Conservation (phyloP, 2,888 invertebrate species). For the Ceramica pisi region DNA sequence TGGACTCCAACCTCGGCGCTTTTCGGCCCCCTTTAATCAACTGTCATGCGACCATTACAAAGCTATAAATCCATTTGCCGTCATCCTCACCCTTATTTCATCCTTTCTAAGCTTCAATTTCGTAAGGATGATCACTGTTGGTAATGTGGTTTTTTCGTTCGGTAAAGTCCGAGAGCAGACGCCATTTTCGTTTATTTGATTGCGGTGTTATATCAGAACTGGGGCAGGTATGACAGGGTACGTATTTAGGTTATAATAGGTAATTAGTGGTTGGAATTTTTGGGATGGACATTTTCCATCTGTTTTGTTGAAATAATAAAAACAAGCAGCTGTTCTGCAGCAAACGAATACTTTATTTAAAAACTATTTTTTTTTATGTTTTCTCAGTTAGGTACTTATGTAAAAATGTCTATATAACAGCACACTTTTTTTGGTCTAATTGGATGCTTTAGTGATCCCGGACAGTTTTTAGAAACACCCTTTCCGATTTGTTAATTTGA, state of each 20-base stretch:
- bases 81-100: slow-evolving; percentile 23
- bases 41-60: slow-evolving; percentile 87
- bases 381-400: not conserved
- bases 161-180: slow-evolving; percentile 74
- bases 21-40: slow-evolving; percentile 91
- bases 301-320: slow-evolving; percentile 25
- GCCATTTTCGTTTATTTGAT: slow-evolving; percentile 86
- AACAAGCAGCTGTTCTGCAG: slow-evolving; percentile 4
- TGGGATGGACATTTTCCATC: slow-evolving; percentile 38
- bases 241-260: slow-evolving; percentile 70
- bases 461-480: not conserved
- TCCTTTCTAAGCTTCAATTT: slow-evolving; percentile 58
- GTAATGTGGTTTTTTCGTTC: slow-evolving; percentile 65
- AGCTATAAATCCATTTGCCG: slow-evolving; percentile 75
- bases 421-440: not conserved
- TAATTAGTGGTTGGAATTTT: slow-evolving; percentile 60
- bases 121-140: slow-evolving; percentile 16
- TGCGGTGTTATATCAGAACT: slow-evolving; percentile 83
- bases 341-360: not conserved
- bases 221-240: slow-evolving; percentile 81
- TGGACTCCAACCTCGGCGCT: slow-evolving; percentile 87
- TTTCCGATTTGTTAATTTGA: not conserved
- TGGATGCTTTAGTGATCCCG: no score
- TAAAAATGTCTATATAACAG: not conserved
- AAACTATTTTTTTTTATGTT: not conserved